phyloP scores from a whole-genome alignment of 1,140 invertebrate species.

The Eupristina koningsbergeri region DNA sequence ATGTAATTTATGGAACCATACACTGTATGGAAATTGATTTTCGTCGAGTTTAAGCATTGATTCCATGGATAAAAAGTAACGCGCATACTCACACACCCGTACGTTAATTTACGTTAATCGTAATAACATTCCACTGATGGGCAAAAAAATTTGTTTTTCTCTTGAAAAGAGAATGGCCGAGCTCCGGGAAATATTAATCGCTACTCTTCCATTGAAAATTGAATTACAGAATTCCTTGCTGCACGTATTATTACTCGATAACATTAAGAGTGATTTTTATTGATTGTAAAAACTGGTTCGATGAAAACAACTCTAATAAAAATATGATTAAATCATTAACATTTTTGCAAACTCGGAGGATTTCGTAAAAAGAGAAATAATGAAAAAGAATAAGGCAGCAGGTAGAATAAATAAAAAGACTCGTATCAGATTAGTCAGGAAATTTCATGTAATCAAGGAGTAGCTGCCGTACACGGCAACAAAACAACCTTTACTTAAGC shows the following conservation, averaged over 20 bases:
- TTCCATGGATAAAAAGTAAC: neutral
- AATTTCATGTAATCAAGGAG: conserved; percentile 24
- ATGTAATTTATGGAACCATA: neutral
- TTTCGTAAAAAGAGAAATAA: neutral
- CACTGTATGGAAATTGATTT: neutral
- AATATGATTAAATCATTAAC: conserved; percentile 17
- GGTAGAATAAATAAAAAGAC: neutral
- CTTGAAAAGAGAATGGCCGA: too few relatives aligned
- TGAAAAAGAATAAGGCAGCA: neutral
- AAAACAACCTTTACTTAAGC: conserved; percentile 34
- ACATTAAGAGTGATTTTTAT: neutral
- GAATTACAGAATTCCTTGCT: neutral
- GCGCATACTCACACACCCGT: neutral
- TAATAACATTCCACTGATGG: neutral
- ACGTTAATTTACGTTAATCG: neutral
- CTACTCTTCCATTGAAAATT: neutral
- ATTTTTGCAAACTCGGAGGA: neutral
- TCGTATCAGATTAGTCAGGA: conserved; percentile 15
- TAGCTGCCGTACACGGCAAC: conserved; percentile 1
- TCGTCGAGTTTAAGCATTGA: neutral
- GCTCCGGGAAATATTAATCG: neutral
- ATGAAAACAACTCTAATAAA: neutral
- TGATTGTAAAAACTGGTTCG: neutral
- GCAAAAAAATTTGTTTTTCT: neutral
- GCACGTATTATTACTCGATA: neutral